Conservation (phyloP, 2,888 invertebrate genomes). For the Xestia sexstrigata region DNA sequence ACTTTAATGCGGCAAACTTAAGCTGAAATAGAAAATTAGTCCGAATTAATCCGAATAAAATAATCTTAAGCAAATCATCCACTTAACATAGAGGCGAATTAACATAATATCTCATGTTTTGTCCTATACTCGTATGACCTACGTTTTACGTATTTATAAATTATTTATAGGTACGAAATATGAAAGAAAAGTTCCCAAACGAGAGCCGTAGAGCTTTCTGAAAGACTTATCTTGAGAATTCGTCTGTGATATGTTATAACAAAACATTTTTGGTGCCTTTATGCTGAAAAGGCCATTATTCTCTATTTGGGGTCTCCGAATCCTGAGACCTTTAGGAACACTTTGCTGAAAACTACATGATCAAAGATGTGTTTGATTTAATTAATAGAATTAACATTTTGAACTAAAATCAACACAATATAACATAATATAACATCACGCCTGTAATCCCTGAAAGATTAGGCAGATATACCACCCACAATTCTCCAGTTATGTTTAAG, state of each 20-base stretch:
- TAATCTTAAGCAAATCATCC: not conserved
- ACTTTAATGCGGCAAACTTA: not conserved
- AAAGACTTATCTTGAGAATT: slow-evolving; percentile 26
- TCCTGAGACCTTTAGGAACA: not conserved
- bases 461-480: too few species aligned
- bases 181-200: slow-evolving; percentile 8
- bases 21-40: not conserved
- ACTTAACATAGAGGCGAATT: not conserved
- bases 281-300: not conserved
- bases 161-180: slow-evolving; percentile 26
- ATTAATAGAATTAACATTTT: not conserved
- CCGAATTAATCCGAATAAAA: too few species aligned
- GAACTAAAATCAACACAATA: not conserved
- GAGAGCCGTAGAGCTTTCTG: slow-evolving; percentile 7
- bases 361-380: not conserved
- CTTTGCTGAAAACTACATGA: not conserved
- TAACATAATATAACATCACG: too few species aligned
- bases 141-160: slow-evolving; percentile 19
- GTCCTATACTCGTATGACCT: not conserved
- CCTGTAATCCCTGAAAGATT: too few species aligned
- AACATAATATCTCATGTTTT: not conserved
- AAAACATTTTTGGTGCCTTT: not conserved
- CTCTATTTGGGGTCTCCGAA: not conserved
- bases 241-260: slow-evolving; percentile 9
- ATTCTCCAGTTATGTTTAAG: too few species aligned